Percentiles rank a stretch among this genome's conserved stretches.
These are phyloP conservation scores for Gobiocypris rarus DNA, from an alignment of 2,113 vertebrate genomes.

Conservation along the genomic window DNA sequence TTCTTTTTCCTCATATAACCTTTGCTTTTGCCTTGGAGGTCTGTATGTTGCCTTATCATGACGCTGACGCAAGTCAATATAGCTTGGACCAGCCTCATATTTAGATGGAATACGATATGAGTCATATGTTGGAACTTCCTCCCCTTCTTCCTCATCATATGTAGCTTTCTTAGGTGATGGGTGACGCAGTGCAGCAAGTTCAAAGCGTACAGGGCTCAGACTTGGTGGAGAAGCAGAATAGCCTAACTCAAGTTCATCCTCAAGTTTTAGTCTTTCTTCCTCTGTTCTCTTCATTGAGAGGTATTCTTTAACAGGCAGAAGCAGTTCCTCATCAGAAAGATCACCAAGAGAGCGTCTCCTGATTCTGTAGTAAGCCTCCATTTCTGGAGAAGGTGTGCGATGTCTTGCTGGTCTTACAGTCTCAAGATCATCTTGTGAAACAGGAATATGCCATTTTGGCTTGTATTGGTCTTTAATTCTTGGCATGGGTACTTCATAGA, in stretches of 20 bases:
- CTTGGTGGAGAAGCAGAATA: constrained; percentile 95
- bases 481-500: constrained; percentile 93
- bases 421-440: constrained; percentile 94
- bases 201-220: constrained; percentile 91
- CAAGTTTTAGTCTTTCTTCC: constrained; percentile 91
- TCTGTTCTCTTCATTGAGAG: constrained; percentile 94
- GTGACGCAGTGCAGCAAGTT: constrained; percentile 87
- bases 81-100: constrained; percentile 87
- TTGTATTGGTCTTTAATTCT: constrained; percentile 95
- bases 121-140: constrained; percentile 81
- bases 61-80: constrained; percentile 86
- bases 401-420: constrained; percentile 92
- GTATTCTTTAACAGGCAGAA: constrained; percentile 93
- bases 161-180: constrained; percentile 77
- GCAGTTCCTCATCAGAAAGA: constrained; percentile 92
- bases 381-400: constrained; percentile 85
- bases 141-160: constrained; percentile 76
- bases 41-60: constrained; percentile 85
- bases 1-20: constrained; percentile 88
- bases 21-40: constrained; percentile 84
- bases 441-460: constrained; percentile 88
- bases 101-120: constrained; percentile 89
- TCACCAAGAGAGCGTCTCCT: constrained; percentile 91
- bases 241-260: constrained; percentile 91
- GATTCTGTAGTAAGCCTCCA: constrained; percentile 85